Conservation (phyloP, 2,113 vertebrate species). For the Ammodytes dubius region DNA sequence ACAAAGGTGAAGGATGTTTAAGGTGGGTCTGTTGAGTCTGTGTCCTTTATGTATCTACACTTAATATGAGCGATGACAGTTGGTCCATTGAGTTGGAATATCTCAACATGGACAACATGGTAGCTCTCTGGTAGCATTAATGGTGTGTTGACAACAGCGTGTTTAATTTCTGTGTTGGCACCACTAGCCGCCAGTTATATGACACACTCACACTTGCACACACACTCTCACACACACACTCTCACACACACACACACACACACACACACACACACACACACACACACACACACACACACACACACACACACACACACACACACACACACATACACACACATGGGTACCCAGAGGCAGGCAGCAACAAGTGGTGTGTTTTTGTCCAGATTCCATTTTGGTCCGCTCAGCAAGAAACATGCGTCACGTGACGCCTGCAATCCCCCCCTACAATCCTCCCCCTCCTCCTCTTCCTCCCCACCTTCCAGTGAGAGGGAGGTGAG, state of each 20-base stretch:
- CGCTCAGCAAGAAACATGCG: slow-evolving; percentile 79
- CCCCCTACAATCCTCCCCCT: slow-evolving; percentile 42
- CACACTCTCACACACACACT: too few species aligned
- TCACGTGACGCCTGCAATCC: slow-evolving; percentile 81
- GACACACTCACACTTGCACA: slow-evolving; percentile 22
- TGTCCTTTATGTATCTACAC: neutral
- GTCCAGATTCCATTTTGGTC: slow-evolving; percentile 85
- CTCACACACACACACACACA: too few species aligned
- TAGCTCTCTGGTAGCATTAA: neutral
- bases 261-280: too few species aligned
- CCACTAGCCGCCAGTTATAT: slow-evolving; percentile 25
- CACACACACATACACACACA: too few species aligned
- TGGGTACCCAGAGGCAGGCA: slow-evolving; percentile 68
- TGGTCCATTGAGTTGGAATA: neutral
- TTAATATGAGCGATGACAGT: neutral
- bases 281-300: too few species aligned
- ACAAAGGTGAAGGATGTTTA: slow-evolving; percentile 2
- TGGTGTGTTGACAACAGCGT: neutral
- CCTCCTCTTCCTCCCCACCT: slow-evolving; percentile 62
- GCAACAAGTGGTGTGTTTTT: slow-evolving; percentile 86
- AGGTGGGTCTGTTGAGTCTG: neutral
- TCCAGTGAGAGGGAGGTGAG: slow-evolving; percentile 56
- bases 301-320: too few species aligned
- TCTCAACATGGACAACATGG: neutral
- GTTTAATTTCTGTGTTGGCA: slow-evolving; percentile 18